phyloP scores from a whole-genome alignment of 2,113 vertebrate species.

The Atlantisia rogersi region DNA sequence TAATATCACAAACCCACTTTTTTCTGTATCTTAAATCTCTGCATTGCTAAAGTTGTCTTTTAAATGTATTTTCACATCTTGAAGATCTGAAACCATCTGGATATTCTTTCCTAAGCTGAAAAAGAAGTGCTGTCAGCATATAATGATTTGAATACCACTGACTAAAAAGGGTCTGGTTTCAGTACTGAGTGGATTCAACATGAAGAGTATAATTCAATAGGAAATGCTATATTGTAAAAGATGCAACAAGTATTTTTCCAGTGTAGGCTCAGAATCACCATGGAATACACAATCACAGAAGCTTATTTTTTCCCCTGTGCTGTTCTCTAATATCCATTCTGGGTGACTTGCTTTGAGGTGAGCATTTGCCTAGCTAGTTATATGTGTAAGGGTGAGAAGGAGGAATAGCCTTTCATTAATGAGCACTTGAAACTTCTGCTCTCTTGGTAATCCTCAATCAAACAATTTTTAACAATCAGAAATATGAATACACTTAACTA shows the following conservation, averaged over 20 bases:
- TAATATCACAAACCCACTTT: background rate
- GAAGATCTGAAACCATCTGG: background rate
- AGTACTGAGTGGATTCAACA: background rate
- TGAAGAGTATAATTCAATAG: background rate
- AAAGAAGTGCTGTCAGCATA: background rate
- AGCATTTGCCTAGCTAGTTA: background rate
- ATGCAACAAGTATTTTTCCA: background rate
- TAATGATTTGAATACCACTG: background rate
- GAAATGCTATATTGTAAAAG: background rate
- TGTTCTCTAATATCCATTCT: background rate
- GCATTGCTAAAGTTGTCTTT: background rate
- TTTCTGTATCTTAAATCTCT: background rate
- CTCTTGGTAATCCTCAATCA: background rate
- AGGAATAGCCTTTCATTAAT: background rate
- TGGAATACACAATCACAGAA: background rate
- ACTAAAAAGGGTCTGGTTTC: background rate
- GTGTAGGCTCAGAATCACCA: background rate
- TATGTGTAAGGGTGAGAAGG: background rate
- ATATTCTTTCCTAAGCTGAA: background rate
- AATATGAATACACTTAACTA: background rate
- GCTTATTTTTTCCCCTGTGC: background rate
- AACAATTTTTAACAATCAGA: background rate
- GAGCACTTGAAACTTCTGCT: background rate
- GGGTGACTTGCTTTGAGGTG: background rate
- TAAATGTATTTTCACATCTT: background rate